Conservation (phyloP, 2,888 invertebrate species). For the Schizaphis graminum region DNA sequence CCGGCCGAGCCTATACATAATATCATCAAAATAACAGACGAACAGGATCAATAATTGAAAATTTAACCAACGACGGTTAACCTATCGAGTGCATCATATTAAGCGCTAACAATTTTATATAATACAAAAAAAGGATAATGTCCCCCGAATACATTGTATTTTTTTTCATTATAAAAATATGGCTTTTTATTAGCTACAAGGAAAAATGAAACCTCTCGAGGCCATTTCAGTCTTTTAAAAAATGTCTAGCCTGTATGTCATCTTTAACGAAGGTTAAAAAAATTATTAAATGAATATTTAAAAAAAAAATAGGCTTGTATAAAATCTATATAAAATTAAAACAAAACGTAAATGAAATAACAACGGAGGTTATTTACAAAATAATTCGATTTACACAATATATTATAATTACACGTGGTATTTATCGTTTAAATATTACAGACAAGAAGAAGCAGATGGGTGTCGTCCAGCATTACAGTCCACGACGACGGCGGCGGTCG, state of each 20-base stretch:
- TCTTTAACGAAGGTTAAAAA: slow-evolving; percentile 59
- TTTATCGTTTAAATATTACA: slow-evolving; percentile 55
- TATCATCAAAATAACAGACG: slow-evolving; percentile 36
- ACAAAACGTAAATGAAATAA: slow-evolving; percentile 61
- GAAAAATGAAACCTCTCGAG: slow-evolving; percentile 59
- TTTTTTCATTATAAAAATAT: slow-evolving; percentile 60
- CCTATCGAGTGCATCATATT: slow-evolving; percentile 29
- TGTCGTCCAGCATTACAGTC: background rate
- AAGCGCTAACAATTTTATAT: slow-evolving; percentile 57
- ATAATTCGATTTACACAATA: slow-evolving; percentile 61
- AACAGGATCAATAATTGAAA: slow-evolving; percentile 43
- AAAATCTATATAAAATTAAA: slow-evolving; percentile 64
- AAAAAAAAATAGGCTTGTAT: slow-evolving; percentile 41
- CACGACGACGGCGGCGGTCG: background rate
- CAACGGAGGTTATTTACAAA: slow-evolving; percentile 62
- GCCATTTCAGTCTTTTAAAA: slow-evolving; percentile 65
- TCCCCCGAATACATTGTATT: slow-evolving; percentile 57
- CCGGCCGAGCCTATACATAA: slow-evolving; percentile 51
- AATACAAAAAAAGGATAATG: slow-evolving; percentile 56
- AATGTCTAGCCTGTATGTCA: slow-evolving; percentile 65
- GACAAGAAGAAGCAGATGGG: slow-evolving; percentile 61
- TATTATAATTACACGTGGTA: slow-evolving; percentile 36
- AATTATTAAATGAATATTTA: slow-evolving; percentile 40
- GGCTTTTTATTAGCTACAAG: slow-evolving; percentile 64
- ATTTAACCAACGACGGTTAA: slow-evolving; percentile 23